Evolutionary conservation across 1,140 invertebrate genomes (phyloP).

Genomic region (Brachionus calyciflorus): DNA sequence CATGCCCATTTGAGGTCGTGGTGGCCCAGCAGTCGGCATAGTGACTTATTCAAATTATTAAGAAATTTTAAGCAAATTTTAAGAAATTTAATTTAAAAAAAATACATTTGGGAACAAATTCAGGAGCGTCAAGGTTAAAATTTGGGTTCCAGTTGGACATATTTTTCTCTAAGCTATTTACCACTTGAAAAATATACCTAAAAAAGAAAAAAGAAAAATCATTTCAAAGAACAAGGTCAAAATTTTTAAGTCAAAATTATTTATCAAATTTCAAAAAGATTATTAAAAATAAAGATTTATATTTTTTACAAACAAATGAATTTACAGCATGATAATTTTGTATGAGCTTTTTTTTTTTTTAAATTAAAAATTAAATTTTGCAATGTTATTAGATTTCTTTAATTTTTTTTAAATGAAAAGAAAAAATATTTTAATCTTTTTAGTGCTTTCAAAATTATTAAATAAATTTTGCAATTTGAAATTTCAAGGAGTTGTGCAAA

Average conservation of each 20-base stretch:
- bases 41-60: neutral
- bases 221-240: too few relatives aligned
- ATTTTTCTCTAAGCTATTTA: neutral
- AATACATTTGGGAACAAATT: constrained; percentile 45
- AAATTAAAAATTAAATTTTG: neutral
- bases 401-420: too few relatives aligned
- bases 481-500: constrained; percentile 5
- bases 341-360: constrained; percentile 16
- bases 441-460: too few relatives aligned
- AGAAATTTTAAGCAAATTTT: too few relatives aligned
- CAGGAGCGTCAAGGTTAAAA: constrained; percentile 44
- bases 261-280: too few relatives aligned
- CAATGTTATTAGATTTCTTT: too few relatives aligned
- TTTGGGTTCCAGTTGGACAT: constrained; percentile 44
- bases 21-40: neutral
- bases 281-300: too few relatives aligned
- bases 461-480: constrained; percentile 1
- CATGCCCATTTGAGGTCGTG: neutral
- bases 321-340: constrained; percentile 29
- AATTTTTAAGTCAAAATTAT: too few relatives aligned
- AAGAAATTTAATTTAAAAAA: neutral
- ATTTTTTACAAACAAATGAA: neutral
- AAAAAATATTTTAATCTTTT: too few relatives aligned
- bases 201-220: too few relatives aligned
- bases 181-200: constrained; percentile 18